Evolutionary conservation across 1,140 invertebrate species (phyloP).

Genomic region (Cydia amplana): DNA sequence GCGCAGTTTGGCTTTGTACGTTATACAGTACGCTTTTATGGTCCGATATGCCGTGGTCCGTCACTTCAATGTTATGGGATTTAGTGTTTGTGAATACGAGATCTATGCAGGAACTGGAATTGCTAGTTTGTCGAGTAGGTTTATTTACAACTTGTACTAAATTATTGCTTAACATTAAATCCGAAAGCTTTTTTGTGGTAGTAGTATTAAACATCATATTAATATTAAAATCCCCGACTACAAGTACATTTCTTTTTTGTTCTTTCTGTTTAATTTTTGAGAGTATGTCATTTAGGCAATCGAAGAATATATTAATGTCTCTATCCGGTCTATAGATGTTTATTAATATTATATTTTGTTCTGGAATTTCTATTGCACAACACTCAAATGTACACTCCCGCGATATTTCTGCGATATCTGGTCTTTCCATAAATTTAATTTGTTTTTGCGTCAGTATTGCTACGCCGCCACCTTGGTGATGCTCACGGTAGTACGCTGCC

Average conservation of each 20-base stretch:
- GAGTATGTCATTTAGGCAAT: not conserved
- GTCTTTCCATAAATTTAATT: not conserved
- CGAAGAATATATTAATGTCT: not conserved
- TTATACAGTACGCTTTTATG: too few relatives aligned
- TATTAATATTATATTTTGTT: conserved; percentile 1
- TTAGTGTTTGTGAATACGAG: conserved; percentile 14
- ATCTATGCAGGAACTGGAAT: not conserved
- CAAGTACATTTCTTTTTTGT: not conserved
- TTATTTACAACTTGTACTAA: conserved; percentile 12
- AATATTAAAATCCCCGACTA: conserved; percentile 25
- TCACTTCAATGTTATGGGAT: too few relatives aligned
- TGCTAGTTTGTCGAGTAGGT: conserved; percentile 7
- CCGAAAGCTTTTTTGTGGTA: conserved; percentile 6
- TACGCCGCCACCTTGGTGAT: not conserved
- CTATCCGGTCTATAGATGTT: not conserved
- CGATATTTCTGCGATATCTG: not conserved
- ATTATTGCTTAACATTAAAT: not conserved
- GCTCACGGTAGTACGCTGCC: not conserved
- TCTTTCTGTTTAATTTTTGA: not conserved
- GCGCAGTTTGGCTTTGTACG: too few relatives aligned
- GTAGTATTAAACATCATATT: not conserved
- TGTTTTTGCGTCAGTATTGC: not conserved
- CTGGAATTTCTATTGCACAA: not conserved
- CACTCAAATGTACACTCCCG: not conserved
- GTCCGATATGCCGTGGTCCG: too few relatives aligned